A percentile compares a stretch with the other conserved stretches of the same genome.
Evolutionary conservation across 2,113 vertebrate species (phyloP).

Genomic region (Prunella himalayana): DNA sequence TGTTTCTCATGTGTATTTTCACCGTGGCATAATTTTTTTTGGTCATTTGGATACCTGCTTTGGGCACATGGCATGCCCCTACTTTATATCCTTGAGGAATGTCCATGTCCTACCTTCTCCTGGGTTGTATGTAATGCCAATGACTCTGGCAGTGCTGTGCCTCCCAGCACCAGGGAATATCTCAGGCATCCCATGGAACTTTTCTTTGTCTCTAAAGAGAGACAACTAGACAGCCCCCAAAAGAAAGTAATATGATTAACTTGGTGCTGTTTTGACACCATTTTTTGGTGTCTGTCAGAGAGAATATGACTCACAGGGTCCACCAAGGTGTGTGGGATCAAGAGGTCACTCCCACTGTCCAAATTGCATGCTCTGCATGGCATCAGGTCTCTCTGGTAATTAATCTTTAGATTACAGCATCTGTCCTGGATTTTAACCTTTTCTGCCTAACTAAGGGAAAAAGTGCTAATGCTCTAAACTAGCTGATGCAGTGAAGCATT

Average conservation of each 20-base stretch:
- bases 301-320: neutral
- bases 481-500: neutral
- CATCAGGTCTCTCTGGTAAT: neutral
- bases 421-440: neutral
- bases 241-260: neutral
- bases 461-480: neutral
- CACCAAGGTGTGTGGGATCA: neutral
- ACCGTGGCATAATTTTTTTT: neutral
- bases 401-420: neutral
- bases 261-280: neutral
- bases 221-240: neutral
- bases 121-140: neutral
- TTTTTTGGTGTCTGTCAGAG: neutral
- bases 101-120: neutral
- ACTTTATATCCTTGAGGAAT: neutral
- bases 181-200: neutral
- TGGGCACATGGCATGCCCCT: neutral
- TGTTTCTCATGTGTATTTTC: neutral
- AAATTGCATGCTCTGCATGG: accelerated
- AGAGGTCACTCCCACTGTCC: neutral
- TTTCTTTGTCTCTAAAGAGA: neutral
- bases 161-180: neutral
- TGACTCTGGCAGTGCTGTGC: neutral
- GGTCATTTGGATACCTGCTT: neutral
- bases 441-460: neutral